Conservation (phyloP, 1,140 invertebrate species). For the Pseudomyrmex flavicornis region DNA sequence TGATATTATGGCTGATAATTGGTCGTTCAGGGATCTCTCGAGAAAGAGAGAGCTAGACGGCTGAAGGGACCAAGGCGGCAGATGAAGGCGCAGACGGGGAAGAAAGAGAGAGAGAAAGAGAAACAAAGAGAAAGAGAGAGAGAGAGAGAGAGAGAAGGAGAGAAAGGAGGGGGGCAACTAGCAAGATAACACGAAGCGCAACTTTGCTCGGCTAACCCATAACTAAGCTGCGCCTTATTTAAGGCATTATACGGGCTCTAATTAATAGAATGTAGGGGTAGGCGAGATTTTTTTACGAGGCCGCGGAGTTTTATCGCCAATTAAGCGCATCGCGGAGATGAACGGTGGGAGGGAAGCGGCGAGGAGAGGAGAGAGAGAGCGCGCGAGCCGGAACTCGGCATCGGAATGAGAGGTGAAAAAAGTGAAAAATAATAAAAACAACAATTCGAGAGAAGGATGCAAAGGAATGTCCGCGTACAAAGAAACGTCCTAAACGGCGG, state of each 20-base stretch:
- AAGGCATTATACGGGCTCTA: slow-evolving; percentile 82
- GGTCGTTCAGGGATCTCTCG: slow-evolving; percentile 78
- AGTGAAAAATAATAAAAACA: slow-evolving; percentile 60
- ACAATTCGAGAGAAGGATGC: slow-evolving; percentile 48
- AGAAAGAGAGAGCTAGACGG: background rate
- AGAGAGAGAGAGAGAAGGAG: slow-evolving; percentile 68
- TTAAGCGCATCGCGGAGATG: slow-evolving; percentile 78
- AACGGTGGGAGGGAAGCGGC: background rate
- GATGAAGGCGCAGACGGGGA: slow-evolving; percentile 63
- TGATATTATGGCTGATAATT: slow-evolving; percentile 84
- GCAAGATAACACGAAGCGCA: slow-evolving; percentile 79
- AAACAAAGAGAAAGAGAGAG: background rate
- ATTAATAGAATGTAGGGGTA: slow-evolving; percentile 84
- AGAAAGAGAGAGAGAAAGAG: slow-evolving; percentile 53
- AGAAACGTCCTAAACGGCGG: background rate
- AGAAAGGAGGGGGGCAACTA: slow-evolving; percentile 75
- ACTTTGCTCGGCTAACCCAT: slow-evolving; percentile 79
- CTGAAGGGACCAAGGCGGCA: background rate
- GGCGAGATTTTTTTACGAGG: slow-evolving; percentile 83
- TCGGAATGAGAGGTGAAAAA: slow-evolving; percentile 29
- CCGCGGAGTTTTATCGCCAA: slow-evolving; percentile 83
- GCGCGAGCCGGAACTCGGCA: slow-evolving; percentile 9
- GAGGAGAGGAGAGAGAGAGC: slow-evolving; percentile 19
- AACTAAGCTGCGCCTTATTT: slow-evolving; percentile 82
- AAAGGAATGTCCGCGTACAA: background rate